Conservation (phyloP, 2,888 invertebrate species). For the Phoronis australis region DNA sequence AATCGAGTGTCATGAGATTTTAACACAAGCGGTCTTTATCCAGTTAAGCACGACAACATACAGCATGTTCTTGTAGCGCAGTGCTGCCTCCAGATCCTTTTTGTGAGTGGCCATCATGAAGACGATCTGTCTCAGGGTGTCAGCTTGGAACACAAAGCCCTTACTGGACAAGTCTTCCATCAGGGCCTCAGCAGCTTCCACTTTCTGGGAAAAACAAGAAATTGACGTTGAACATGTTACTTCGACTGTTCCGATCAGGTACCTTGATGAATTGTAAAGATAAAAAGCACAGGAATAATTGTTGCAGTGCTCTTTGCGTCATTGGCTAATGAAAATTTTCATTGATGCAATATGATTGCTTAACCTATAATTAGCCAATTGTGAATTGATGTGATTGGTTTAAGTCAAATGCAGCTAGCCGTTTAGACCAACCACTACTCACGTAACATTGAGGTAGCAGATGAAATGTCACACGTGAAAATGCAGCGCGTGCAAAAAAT, state of each 20-base stretch:
- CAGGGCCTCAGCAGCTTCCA: conserved; percentile 21
- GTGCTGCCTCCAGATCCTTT: conserved; percentile 63
- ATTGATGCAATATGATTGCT: too few relatives aligned
- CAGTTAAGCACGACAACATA: conserved; percentile 17
- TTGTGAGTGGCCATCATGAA: conserved; percentile 62
- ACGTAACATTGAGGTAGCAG: too few relatives aligned
- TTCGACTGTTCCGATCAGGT: too few relatives aligned
- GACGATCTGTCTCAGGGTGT: conserved; percentile 63
- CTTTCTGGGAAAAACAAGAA: conserved; percentile 45
- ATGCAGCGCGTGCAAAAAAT: too few relatives aligned
- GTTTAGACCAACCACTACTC: too few relatives aligned
- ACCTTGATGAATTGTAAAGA: not conserved
- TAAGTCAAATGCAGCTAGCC: too few relatives aligned
- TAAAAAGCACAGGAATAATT: not conserved
- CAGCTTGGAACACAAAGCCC: conserved; percentile 60
- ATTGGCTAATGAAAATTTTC: too few relatives aligned
- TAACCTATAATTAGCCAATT: too few relatives aligned
- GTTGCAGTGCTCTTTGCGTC: too few relatives aligned
- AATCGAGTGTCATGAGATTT: not conserved
- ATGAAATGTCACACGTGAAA: too few relatives aligned
- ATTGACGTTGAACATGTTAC: too few relatives aligned
- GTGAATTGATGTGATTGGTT: too few relatives aligned
- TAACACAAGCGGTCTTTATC: not conserved
- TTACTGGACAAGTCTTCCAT: conserved; percentile 58
- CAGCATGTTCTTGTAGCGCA: conserved; percentile 47